phyloP scores from a whole-genome alignment of 2,888 invertebrate species.

The Synergus umbraculus region DNA sequence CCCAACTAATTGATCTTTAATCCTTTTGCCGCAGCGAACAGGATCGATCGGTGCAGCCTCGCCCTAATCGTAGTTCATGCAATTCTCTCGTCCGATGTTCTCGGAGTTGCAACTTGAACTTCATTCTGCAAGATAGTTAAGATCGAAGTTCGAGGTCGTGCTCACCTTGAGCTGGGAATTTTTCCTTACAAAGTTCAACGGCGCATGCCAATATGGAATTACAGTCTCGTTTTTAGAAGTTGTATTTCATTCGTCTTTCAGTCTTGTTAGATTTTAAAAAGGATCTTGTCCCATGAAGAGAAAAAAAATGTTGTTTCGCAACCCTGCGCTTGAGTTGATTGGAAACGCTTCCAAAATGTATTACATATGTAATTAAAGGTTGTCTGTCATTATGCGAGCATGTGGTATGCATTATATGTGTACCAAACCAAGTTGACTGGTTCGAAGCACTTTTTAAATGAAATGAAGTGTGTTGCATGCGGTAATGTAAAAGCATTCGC shows the following conservation, averaged over 20 bases:
- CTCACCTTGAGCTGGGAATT: not conserved
- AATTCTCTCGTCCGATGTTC: not conserved
- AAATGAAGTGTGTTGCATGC: constrained; percentile 64
- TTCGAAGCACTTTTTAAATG: constrained; percentile 67
- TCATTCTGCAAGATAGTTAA: constrained; percentile 1
- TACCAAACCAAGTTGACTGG: constrained; percentile 63
- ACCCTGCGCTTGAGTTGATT: too few species aligned
- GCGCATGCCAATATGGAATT: not conserved
- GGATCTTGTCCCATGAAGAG: too few species aligned
- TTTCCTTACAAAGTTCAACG: not conserved
- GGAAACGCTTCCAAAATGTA: too few species aligned
- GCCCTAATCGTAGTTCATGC: not conserved
- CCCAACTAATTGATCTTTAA: not conserved
- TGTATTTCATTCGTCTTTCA: too few species aligned
- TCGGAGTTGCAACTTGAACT: not conserved
- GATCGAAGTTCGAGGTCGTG: constrained; percentile 1
- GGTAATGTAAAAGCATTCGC: constrained; percentile 57
- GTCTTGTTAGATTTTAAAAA: too few species aligned
- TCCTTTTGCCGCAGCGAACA: too few species aligned
- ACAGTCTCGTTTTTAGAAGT: not conserved
- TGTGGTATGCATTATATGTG: too few species aligned
- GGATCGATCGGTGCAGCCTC: too few species aligned
- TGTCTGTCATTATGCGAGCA: too few species aligned
- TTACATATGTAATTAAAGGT: too few species aligned
- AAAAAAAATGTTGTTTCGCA: too few species aligned